These are phyloP conservation scores for Colletes collaris DNA, from an alignment of 2,888 invertebrate species.

Conservation along the genomic window DNA sequence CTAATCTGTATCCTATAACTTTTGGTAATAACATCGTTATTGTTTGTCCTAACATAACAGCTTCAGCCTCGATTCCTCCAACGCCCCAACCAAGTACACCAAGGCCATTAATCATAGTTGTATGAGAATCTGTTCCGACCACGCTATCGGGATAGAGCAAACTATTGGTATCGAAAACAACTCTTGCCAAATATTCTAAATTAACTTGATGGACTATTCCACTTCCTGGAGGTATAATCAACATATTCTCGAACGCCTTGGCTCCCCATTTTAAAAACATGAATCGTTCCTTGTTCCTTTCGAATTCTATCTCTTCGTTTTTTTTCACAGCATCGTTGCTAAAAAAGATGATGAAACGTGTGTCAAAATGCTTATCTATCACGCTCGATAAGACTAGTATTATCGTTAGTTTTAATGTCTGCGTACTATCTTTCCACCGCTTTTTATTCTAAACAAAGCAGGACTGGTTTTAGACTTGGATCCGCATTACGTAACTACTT, in stretches of 20 bases:
- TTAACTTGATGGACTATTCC: constrained; percentile 99
- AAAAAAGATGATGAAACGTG: constrained; percentile 55
- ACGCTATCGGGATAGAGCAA: constrained; percentile 94
- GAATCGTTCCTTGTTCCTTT: constrained; percentile 97
- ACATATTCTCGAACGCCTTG: constrained; percentile 96
- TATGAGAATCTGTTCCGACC: constrained; percentile 99
- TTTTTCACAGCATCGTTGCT: constrained; percentile 94
- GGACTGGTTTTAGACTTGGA: background rate
- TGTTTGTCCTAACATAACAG: constrained; percentile 99
- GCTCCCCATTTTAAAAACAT: constrained; percentile 99
- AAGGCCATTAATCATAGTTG: constrained; percentile 99
- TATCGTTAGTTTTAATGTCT: constrained; percentile 7
- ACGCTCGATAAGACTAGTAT: background rate
- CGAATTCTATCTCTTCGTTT: constrained; percentile 97
- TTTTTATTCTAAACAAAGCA: constrained; percentile 11
- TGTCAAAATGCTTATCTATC: constrained; percentile 26
- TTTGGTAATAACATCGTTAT: constrained; percentile 98
- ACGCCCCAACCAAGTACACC: constrained; percentile 99
- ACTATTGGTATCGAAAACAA: constrained; percentile 90
- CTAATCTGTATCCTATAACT: constrained; percentile 96
- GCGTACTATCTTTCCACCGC: constrained; percentile 7
- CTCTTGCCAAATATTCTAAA: constrained; percentile 95
- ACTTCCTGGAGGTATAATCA: constrained; percentile 98
- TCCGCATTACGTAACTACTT: constrained; percentile 10
- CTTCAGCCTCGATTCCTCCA: constrained; percentile 98